A percentile compares a stretch with the other conserved stretches of the same genome.
Conservation (phyloP, 2,888 invertebrate genomes). For the Tanypteryx hageni region DNA sequence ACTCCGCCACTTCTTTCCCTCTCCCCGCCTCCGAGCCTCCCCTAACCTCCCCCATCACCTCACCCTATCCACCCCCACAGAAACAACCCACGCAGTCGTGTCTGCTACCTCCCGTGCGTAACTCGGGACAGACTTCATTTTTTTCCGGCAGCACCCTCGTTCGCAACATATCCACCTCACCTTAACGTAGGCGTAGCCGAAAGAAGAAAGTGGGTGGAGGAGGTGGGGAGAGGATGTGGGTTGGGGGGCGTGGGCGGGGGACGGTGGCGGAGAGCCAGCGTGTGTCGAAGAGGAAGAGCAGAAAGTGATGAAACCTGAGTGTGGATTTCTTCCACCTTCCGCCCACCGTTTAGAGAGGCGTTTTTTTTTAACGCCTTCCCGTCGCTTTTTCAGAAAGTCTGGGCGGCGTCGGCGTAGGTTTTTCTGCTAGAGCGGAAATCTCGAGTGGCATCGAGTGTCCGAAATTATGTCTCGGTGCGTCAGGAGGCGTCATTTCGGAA, state of each 20-base stretch:
- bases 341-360: background rate
- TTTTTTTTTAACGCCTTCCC: too few species aligned
- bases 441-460: too few species aligned
- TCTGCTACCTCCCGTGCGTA: background rate
- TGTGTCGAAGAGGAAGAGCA: background rate
- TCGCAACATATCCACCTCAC: background rate
- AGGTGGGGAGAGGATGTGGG: too few species aligned
- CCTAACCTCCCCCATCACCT: background rate
- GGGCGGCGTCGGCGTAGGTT: too few species aligned
- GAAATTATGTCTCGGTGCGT: too few species aligned
- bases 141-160: constrained; percentile 31
- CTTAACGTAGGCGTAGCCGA: constrained; percentile 1
- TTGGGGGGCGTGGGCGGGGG: background rate
- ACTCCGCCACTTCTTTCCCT: background rate
- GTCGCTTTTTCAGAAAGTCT: too few species aligned
- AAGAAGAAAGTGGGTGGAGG: background rate
- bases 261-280: background rate
- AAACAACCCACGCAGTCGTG: background rate
- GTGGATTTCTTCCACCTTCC: background rate
- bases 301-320: background rate
- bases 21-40: background rate
- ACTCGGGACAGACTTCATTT: constrained; percentile 12
- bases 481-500: too few species aligned
- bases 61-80: background rate
- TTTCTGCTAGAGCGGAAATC: too few species aligned